Evolutionary conservation across 2,888 invertebrate genomes (phyloP), one percentile per base, ranked within the genome.

Genomic region (Drosophila cognata): DNA sequence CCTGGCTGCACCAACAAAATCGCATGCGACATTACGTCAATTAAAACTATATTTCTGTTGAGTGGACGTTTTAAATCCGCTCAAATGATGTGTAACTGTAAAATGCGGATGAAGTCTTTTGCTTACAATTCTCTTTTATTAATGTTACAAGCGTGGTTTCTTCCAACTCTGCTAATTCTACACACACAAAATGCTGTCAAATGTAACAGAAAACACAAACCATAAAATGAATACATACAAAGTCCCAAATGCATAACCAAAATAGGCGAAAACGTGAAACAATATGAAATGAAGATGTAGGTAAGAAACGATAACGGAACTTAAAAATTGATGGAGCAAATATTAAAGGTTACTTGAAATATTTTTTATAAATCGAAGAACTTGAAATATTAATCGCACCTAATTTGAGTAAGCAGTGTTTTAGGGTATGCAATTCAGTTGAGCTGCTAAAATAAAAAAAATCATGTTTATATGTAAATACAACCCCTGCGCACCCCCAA

Each of bases 1-100:
- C 98, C 98, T 2, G 99, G 98, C 93, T 99, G 99, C 8, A 99
- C 97, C 79, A 99, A 94, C 72, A 99, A 94, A 93, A 99, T 99
- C 74, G 99, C 99, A 94, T 99, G 99, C n/a, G 98, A 96, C 98
- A 93, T 93, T 1, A 41, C 11, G 21, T 53, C 2, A 6, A 36
- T 46, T 25, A 11, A 55, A 36, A 7, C 18, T 11, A 36, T 18
- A 36, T 16, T 31, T 7, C 10, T n/a, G n/a, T 29, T 13, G 4
- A 21, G 8, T 8, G 11, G 7, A n/a, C 13, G 46, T 13, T 46
- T 0, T 21, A 7, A 13, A 13, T 13, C 21, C 0, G 21, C 21
- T 21, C 13, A 11, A 13, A 21, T 21, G 0, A 21, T 46, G 13
- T 46, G 7, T 13, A 21, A 46, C 46, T 46, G 7, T 13, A 46